These are phyloP conservation scores for Spisula solida DNA, from an alignment of 2,888 invertebrate genomes.

Conservation along the genomic window DNA sequence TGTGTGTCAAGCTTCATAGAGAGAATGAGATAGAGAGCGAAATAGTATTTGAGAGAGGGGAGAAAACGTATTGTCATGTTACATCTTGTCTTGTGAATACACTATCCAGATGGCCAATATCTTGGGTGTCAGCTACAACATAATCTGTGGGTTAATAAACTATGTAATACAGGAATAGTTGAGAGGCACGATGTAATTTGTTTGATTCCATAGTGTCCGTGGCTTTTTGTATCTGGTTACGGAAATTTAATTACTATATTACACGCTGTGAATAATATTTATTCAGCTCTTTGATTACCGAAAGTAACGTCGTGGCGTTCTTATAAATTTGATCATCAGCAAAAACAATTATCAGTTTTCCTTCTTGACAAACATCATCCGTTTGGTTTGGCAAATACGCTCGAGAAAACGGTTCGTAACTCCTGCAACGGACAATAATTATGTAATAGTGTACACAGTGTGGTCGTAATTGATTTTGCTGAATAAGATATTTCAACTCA, in stretches of 20 bases:
- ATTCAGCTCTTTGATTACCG: background rate
- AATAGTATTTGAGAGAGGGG: no score
- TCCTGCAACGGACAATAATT: no score
- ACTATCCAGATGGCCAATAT: constrained; percentile 3
- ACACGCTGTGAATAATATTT: constrained; percentile 5
- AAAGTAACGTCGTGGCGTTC: background rate
- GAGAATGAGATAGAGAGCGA: no score
- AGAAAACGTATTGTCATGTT: background rate
- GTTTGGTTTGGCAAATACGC: no score
- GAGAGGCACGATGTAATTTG: constrained; percentile 1
- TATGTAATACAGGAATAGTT: background rate
- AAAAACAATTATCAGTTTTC: no score
- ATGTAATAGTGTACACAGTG: no score
- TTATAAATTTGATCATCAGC: background rate
- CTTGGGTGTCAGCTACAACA: background rate
- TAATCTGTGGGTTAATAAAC: background rate
- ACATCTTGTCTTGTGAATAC: background rate
- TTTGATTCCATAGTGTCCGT: background rate
- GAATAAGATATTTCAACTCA: no score
- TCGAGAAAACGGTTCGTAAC: no score
- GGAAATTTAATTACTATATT: background rate
- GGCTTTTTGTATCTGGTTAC: background rate
- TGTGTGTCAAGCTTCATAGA: background rate
- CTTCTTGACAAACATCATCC: no score
- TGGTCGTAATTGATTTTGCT: no score